Base-by-base conservation (phyloP, 2,888 invertebrate genomes). In the Zhengitettix transpicula region DNA sequence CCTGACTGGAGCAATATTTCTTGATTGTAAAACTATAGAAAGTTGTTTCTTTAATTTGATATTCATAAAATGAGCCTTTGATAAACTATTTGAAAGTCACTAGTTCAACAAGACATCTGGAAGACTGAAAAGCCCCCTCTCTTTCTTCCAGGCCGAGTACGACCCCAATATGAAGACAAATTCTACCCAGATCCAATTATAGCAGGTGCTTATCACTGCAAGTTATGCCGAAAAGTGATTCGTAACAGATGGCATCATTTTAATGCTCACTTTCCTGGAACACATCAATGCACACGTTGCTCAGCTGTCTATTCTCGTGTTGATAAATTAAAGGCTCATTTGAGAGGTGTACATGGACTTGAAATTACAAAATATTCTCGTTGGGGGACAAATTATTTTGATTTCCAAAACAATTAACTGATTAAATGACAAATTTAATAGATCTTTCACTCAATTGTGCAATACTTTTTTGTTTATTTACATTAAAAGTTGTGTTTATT, bases 231-330 rank as follows among this genome's bases (percentile, higher is more conserved):
- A 10, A 62, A 62, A 53, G 42, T 52, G 11, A 56, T 62, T 10
- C 17, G 56, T 40, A 62, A 62, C 56, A 56, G 60, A 51, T 62
- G 62, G 62, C 62, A 62, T 53, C 62, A 60, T 52, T 42, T 56
- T 62, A 53, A 42, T 40, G 42, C 57, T 40, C 62, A 62, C 52
- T 62, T 58, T 28, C 60, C 62, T 28, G 58, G 60, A 14, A 41
- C 55, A 41, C 60, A 62, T 55, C 55, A 47, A 15, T 62, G 62
- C 40, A 28, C 40, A 10, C 52, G 16, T 15, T 62, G 62, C 47
- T 51, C 56, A 15, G 59, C 58, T 44, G 58, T 60, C 5, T 62
- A 62, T 47, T 44, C 60, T 3, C 60, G 62, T 10, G 56, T 58
- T 28, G 62, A 62, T 51, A 62, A 62, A 56, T 58, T 62, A 40